phyloP scores from a whole-genome alignment of 2,113 vertebrate species.

The Melanostigma gelatinosum region DNA sequence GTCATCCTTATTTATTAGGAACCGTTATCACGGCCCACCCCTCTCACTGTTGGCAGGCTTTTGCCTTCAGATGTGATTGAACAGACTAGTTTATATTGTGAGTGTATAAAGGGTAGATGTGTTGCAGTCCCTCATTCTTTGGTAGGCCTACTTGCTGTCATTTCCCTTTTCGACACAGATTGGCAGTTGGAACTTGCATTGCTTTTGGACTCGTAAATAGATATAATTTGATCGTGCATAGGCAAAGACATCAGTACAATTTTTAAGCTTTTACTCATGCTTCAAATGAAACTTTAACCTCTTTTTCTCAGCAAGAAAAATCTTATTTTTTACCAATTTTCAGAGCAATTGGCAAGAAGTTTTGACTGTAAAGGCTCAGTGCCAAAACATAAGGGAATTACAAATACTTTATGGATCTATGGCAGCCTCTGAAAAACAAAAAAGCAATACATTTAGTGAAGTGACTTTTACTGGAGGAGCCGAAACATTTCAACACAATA shows the following conservation, averaged over 20 bases:
- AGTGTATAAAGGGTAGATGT: not conserved
- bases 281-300: not conserved
- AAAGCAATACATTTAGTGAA: not conserved
- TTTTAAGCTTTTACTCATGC: not conserved
- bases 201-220: not conserved
- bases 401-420: not conserved
- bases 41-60: not conserved
- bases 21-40: not conserved
- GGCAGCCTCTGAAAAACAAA: not conserved
- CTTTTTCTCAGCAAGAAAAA: no score
- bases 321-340: not conserved
- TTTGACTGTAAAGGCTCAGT: not conserved
- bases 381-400: not conserved
- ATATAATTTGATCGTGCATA: not conserved
- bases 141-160: no score
- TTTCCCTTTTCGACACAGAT: no score
- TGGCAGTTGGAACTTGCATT: not conserved
- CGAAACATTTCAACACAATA: not conserved
- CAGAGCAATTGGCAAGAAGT: not conserved
- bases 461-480: not conserved
- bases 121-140: no score
- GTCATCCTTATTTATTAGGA: not conserved
- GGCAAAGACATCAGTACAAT: not conserved
- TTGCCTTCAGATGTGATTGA: not conserved
- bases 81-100: not conserved